phyloP scores from a whole-genome alignment of 1,140 invertebrate species.

The Cyclargus thomasi region DNA sequence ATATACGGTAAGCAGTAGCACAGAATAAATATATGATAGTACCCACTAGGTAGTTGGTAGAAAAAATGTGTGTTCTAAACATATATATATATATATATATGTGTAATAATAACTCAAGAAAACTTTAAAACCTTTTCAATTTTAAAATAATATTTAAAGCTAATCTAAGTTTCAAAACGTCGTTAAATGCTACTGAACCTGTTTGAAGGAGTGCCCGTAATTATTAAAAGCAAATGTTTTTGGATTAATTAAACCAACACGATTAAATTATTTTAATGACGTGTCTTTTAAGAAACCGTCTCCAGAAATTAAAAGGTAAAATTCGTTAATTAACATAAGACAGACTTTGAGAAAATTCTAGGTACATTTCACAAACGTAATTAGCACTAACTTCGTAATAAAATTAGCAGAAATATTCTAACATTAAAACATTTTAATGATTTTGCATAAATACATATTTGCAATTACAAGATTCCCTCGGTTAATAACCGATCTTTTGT shows the following conservation, averaged over 20 bases:
- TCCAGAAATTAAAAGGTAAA: constrained; percentile 10
- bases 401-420: not conserved
- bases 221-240: not conserved
- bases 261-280: constrained; percentile 12
- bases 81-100: too few species aligned
- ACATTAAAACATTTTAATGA: not conserved
- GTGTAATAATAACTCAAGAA: too few species aligned
- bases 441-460: too few species aligned
- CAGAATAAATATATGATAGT: too few species aligned
- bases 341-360: constrained; percentile 2
- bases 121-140: too few species aligned
- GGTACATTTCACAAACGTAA: constrained; percentile 7
- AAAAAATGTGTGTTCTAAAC: too few species aligned
- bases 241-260: constrained; percentile 8
- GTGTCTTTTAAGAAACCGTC: constrained; percentile 4
- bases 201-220: not conserved
- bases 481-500: too few species aligned
- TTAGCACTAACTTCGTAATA: not conserved
- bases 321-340: not conserved
- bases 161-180: not conserved
- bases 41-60: too few species aligned
- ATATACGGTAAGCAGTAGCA: too few species aligned
- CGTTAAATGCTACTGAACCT: not conserved
- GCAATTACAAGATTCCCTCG: too few species aligned
- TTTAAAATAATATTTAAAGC: too few species aligned